Evolutionary conservation across 1,140 invertebrate genomes (phyloP), one percentile per base, ranked within the genome.

Genomic region (Cydia fagiglandana): DNA sequence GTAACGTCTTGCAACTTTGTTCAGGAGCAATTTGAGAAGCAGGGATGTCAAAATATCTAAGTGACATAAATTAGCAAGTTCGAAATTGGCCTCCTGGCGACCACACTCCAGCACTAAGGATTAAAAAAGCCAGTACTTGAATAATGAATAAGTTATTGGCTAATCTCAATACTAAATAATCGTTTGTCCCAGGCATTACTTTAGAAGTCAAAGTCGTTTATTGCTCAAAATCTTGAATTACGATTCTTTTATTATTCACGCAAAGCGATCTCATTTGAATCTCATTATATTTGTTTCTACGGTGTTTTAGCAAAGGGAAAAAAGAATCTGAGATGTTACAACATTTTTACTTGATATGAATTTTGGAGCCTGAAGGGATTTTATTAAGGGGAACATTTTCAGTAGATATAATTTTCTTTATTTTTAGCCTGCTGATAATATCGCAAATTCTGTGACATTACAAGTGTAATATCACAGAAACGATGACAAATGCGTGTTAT

Each of bases 141-240:
- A 70, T 70, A 17, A 70, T 70, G 66, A 70, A 70, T 70, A 70
- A 70, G 66, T 70, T 70, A 70, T 70, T 17, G 38, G 66, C 66
- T 30, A 70, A 45, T 70, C n/a, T 70, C 66, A 70, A 45, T 70
- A 45, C 66, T n/a, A n/a, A n/a, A n/a, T n/a, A n/a, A 41, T 38
- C 66, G 64, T 70, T 70, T 70, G 30, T 41, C 30, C 34, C 66
- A 2, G 15, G 17, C 66, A 70, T 70, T 56, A 17, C 66, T 70
- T 70, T 45, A 70, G n/a, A 70, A 70, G n/a, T 17, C 66, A 4
- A 68, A 68, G 30, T 68, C 64, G n/a, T 41, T 68, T 68, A 41
- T n/a, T 68, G 30, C 64, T 68, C 34, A 70, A 70, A 70, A 70
- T 70, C 66, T 70, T 70, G n/a, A 70, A 70, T 70, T 70, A 70